Conservation (phyloP, 1,140 invertebrate genomes). For the Marisa cornuarietis region DNA sequence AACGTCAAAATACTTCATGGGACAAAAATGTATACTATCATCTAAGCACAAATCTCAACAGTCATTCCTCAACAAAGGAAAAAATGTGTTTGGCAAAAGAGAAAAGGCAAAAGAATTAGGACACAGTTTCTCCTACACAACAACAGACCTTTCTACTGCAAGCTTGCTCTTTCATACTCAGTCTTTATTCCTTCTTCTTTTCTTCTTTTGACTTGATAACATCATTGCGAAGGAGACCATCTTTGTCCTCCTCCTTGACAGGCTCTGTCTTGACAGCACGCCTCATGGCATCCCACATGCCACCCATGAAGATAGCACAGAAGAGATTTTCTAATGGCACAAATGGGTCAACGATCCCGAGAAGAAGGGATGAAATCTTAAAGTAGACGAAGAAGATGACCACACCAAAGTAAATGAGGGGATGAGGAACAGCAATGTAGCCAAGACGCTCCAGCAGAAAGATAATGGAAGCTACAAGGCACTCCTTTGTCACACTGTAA, state of each 20-base stretch:
- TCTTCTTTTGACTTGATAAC: slow-evolving; percentile 58
- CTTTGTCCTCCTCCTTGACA: slow-evolving; percentile 47
- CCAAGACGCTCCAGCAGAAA: slow-evolving; percentile 97
- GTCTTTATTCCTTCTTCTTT: slow-evolving; percentile 62
- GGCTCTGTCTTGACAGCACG: slow-evolving; percentile 50
- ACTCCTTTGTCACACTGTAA: slow-evolving; percentile 93
- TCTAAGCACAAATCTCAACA: too few species aligned
- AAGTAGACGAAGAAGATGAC: slow-evolving; percentile 99
- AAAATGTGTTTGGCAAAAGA: too few species aligned
- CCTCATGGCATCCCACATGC: slow-evolving; percentile 93
- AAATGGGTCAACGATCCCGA: slow-evolving; percentile 98
- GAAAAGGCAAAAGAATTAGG: too few species aligned
- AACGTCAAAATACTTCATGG: too few species aligned
- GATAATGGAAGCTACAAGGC: slow-evolving; percentile 91
- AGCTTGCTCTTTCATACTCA: not conserved
- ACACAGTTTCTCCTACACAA: too few species aligned
- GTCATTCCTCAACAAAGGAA: too few species aligned
- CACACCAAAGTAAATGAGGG: slow-evolving; percentile 96
- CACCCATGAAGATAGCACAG: slow-evolving; percentile 96
- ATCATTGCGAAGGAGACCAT: slow-evolving; percentile 43
- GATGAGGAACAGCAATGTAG: slow-evolving; percentile 94
- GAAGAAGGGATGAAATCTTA: slow-evolving; percentile 93
- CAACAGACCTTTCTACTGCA: too few species aligned
- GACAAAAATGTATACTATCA: too few species aligned
- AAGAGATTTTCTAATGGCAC: slow-evolving; percentile 98